Evolutionary conservation across 2,113 vertebrate genomes (phyloP), one percentile per base, ranked within the genome.

Genomic region (Platichthys flesus): DNA sequence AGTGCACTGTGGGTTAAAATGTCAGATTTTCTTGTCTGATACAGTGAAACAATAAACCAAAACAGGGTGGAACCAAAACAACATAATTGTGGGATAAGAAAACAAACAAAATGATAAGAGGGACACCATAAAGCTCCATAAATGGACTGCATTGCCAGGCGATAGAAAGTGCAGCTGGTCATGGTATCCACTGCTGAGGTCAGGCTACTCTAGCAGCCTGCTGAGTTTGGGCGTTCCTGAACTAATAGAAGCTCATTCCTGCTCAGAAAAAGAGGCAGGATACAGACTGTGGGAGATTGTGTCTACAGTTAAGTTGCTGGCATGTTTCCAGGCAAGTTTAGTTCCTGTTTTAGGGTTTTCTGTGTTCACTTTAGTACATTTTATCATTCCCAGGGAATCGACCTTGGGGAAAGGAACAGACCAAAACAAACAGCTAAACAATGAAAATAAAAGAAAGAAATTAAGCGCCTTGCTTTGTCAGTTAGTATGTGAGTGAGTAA

Each of bases 261-360:
- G 45, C 64, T 66, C 35, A 8, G 1, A 20, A 58, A 21, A 68
- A 61, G 65, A 60, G 74, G 71, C 71, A 79, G 81, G 88, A 89
- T 71, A 9, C 79, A 79, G 83, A 61, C 64, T 58, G 79, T 67
- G 76, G 61, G 55, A 88, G 79, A 85, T 74, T 58, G 84, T 47
- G 16, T 51, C 52, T 67, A 49, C 18, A 58, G 45, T n/a, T 7
- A 51, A 35, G 60, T 15, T 60, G 14, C 18, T 66, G 78, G 62
- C 71, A 15, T 10, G 0, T 31, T 2, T 67, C 78, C 77, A 82
- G 40, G 10, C 23, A 28, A 35, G 24, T 42, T 61, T 12, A 21
- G 54, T 79, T 75, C 75, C 67, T 83, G 60, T 65, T 86, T 42
- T 42, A 10, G 40, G 40, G 49, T 79, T 18, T 54, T 67, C 47